These are phyloP conservation scores for Hylia prasina DNA, from an alignment of 2,113 vertebrate genomes.

Conservation along the genomic window DNA sequence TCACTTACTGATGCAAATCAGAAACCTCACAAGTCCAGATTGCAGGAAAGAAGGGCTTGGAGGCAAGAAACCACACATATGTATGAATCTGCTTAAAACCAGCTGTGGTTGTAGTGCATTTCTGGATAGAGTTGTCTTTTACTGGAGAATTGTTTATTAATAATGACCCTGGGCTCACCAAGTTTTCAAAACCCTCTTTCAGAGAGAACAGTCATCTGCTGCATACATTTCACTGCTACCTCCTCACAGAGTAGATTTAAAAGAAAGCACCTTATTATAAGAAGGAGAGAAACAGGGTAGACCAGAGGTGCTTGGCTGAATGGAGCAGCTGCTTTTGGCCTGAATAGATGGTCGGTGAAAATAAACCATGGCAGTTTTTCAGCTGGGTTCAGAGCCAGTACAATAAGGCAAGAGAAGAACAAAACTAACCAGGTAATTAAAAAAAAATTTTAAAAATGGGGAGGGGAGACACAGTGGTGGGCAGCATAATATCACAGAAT, in stretches of 20 bases:
- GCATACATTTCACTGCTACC: not conserved
- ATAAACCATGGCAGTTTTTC: not conserved
- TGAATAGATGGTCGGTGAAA: not conserved
- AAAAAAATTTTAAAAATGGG: no score
- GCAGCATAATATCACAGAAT: not conserved
- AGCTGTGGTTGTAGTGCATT: not conserved
- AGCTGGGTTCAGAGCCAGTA: not conserved
- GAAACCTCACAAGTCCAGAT: not conserved
- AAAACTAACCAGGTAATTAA: not conserved
- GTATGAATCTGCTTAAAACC: not conserved
- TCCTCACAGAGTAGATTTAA: not conserved
- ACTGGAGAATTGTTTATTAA: not conserved
- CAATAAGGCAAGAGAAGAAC: not conserved
- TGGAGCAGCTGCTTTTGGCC: constrained; percentile 20
- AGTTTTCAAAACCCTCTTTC: not conserved
- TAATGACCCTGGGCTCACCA: not conserved
- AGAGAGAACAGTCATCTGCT: not conserved
- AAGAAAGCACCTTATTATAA: constrained; percentile 30
- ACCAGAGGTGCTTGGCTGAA: constrained; percentile 7
- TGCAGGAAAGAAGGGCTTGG: not conserved
- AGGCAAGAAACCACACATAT: not conserved
- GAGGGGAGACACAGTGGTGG: not conserved
- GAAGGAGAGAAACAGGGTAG: not conserved
- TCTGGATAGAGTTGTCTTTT: not conserved
- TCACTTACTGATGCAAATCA: not conserved